Conservation (phyloP, 2,113 vertebrate genomes). For the Tympanuchus pallidicinctus region DNA sequence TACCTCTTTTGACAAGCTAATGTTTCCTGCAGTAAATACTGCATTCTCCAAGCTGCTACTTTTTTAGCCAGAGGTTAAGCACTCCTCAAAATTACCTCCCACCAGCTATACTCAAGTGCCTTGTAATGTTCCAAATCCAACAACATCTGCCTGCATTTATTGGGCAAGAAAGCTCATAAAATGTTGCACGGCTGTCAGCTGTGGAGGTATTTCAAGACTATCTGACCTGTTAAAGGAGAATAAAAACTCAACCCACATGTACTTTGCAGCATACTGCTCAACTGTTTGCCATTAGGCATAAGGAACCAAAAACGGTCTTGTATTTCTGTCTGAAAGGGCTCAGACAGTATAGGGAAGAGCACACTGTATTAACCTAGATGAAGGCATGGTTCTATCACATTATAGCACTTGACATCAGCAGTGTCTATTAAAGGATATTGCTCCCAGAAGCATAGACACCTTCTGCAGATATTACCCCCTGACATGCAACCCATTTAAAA, state of each 20-base stretch:
- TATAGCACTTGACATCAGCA: neutral
- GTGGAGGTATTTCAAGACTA: slow-evolving; percentile 41
- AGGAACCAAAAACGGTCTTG: slow-evolving; percentile 33
- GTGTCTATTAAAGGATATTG: slow-evolving; percentile 5
- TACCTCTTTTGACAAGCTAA: slow-evolving; percentile 59
- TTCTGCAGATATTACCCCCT: neutral
- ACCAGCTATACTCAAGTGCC: slow-evolving; percentile 52
- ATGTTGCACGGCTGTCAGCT: slow-evolving; percentile 41
- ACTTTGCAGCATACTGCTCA: neutral
- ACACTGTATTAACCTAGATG: neutral
- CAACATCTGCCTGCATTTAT: slow-evolving; percentile 63
- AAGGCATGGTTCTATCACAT: neutral
- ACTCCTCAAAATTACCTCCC: slow-evolving; percentile 68
- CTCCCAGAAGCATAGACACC: slow-evolving; percentile 19
- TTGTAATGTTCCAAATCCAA: slow-evolving; percentile 66
- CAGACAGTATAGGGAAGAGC: slow-evolving; percentile 31
- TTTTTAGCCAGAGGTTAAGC: slow-evolving; percentile 75
- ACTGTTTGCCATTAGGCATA: slow-evolving; percentile 63
- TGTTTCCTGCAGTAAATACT: slow-evolving; percentile 75
- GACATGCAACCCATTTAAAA: neutral
- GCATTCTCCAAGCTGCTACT: slow-evolving; percentile 73
- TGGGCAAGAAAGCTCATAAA: slow-evolving; percentile 69
- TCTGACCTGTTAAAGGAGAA: slow-evolving; percentile 10
- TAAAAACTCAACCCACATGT: slow-evolving; percentile 48
- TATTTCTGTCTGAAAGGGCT: slow-evolving; percentile 46